Base-by-base conservation (phyloP, 2,888 invertebrate genomes). In the Diadegma fenestrale region DNA sequence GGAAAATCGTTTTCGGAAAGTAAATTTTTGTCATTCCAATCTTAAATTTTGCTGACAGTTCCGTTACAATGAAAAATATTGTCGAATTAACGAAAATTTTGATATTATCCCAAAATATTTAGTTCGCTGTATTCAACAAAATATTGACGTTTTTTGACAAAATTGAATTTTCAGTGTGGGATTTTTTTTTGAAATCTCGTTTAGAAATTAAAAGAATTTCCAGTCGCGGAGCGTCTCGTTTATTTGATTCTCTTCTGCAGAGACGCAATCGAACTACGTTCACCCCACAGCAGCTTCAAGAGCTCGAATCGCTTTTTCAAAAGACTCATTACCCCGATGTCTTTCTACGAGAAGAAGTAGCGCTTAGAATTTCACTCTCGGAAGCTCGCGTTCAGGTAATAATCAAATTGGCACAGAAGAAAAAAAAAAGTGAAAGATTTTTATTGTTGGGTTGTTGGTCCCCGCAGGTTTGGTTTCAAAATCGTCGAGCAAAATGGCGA, bases 241-340 rank as follows among this genome's bases (percentile, higher is more conserved):
- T 37, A 54, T 48, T 1, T 43, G 33, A 58, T 80, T 81, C 88
- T 86, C 86, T 87, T 89, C 85, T 90, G 83, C 97, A 99, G 95
- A 95, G 98, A 84, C 95, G 98, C 85, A 98, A 98, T 94, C 95
- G 99, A 45, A 99, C 99, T 10, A 99, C 98, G 0, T 99, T 99
- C 93, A 98, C 98, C 41, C 98, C 98, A 0, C 98, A 98, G 93
- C 99, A 99, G 94, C 95, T 99, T 69, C 97, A 98, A 92, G 98
- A 98, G 92, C 94, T 99, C 91, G 99, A 99, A 93, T 97, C 98
- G 0, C 95, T 99, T 30, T 99, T 99, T 94, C 98, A 98, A 94
- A 98, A 98, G 94, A 99, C 98, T 0, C 98, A 98, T 92, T 99
- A 99, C 93, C 99, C 98, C 7, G 98, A 98, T 92, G 98, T 98